Evolutionary conservation across 2,113 vertebrate species (phyloP).

Genomic region (Nansenia antarctica): DNA sequence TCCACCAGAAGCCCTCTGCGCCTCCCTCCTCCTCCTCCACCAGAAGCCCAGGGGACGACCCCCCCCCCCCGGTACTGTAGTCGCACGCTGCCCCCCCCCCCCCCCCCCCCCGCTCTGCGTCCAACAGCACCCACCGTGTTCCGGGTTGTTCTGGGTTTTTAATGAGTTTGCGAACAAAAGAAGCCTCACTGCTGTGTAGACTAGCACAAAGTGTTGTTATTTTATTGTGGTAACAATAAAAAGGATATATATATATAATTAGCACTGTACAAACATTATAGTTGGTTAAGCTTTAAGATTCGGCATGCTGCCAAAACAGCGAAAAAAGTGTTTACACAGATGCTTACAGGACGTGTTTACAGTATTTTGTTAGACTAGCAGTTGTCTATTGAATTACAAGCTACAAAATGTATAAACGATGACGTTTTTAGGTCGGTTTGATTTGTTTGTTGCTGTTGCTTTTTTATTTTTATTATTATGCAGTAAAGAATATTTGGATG

Average conservation of each 20-base stretch:
- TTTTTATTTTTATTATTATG: constrained; percentile 46
- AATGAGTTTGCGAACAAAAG: constrained; percentile 60
- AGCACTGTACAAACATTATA: constrained; percentile 23
- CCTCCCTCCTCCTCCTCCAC: constrained; percentile 29
- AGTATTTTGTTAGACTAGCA: constrained; percentile 58
- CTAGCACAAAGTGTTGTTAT: constrained; percentile 36
- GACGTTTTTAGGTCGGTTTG: constrained; percentile 33
- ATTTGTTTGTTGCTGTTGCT: constrained; percentile 38
- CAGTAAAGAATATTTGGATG: constrained; percentile 46
- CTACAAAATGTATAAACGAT: constrained; percentile 37
- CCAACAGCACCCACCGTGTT: constrained; percentile 23
- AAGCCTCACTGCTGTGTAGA: constrained; percentile 44
- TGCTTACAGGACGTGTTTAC: constrained; percentile 64
- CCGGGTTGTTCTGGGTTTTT: constrained; percentile 39
- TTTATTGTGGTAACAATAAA: constrained; percentile 53
- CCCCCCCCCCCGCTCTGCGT: constrained; percentile 55
- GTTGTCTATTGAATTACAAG: constrained; percentile 47
- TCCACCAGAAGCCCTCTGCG: constrained; percentile 7
- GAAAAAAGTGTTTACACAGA: constrained; percentile 60
- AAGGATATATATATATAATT: too few relatives aligned
- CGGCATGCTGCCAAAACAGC: constrained; percentile 16
- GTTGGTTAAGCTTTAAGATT: constrained; percentile 36
- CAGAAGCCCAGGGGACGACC: constrained; percentile 57
- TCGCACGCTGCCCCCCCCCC: constrained; percentile 55
- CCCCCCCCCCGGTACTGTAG: constrained; percentile 64